Percentiles rank a stretch among this genome's conserved stretches.
Conservation (phyloP, 1,140 invertebrate species). For the Scaptomyza graminum region DNA sequence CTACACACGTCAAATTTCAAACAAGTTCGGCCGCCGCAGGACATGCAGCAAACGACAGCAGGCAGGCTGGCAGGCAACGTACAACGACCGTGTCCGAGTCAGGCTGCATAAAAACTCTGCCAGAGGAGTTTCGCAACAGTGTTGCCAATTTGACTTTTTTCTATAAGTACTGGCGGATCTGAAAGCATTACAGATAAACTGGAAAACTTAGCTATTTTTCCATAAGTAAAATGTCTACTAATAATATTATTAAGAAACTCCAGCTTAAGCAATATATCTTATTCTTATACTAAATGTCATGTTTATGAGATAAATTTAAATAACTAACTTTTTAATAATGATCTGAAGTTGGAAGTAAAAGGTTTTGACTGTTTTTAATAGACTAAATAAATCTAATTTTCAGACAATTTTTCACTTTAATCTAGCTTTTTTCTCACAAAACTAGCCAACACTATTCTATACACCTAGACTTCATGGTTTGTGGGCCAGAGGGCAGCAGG, state of each 20-base stretch:
- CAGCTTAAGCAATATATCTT: no score
- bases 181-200: no score
- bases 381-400: no score
- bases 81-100: slow-evolving; percentile 27
- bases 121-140: slow-evolving; percentile 5
- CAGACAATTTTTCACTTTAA: not conserved
- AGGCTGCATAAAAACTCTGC: slow-evolving; percentile 27
- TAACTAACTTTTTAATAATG: no score
- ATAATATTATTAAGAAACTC: no score
- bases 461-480: slow-evolving; percentile 14
- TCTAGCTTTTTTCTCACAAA: not conserved
- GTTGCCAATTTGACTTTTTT: not conserved
- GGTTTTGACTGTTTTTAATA: no score
- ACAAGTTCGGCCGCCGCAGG: slow-evolving; percentile 73
- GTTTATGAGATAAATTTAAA: no score
- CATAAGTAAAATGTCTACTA: no score
- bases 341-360: no score
- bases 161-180: no score
- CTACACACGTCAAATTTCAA: slow-evolving; percentile 80
- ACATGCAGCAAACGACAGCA: slow-evolving; percentile 66
- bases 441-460: slow-evolving; percentile 8
- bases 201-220: no score
- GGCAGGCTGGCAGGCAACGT: slow-evolving; percentile 24
- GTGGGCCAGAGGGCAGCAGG: slow-evolving; percentile 17
- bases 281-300: no score